Evolutionary conservation across 2,888 invertebrate species (phyloP), one percentile per base, ranked within the genome.

Genomic region (Peribatodes rhomboidaria): DNA sequence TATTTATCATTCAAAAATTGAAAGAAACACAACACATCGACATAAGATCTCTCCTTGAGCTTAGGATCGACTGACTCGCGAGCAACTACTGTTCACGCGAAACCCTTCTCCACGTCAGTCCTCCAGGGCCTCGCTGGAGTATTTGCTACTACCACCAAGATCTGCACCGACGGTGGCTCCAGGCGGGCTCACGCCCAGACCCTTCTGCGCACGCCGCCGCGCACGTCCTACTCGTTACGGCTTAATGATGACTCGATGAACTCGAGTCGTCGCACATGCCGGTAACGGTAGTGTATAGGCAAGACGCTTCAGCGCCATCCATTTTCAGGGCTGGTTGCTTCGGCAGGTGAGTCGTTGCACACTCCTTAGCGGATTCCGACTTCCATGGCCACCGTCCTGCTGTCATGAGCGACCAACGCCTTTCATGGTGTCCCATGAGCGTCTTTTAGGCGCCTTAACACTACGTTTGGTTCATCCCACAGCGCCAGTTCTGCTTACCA

Each of bases 401-500:
- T 95, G 95, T 94, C 94, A 87, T 84, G 94, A 92, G 54, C 60
- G 49, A 65, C 64, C 54, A 70, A 66, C 72, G 68, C 63, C 72
- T 63, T 95, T 95, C 76, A n/a, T 77, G 78, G 75, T 71, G 77
- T 76, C 81, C 72, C 75, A n/a, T 84, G 77, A 83, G 94, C 94
- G 94, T 94, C 91, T 89, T 88, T 94, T 90, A 82, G 94, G 94
- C 95, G 93, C 95, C 94, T 95, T 95, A 95, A 94, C 95, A 94
- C 93, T 87, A 89, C 94, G 94, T 95, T 95, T 94, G 95, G 95
- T 96, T 95, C 95, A 96, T 95, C 95, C 95, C 95, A 94, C 95
- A 96, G 94, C 95, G 94, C 95, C 95, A 96, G 95, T 96, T 96
- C 95, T 96, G 95, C 95, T 95, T 95, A 95, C 95, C 95, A 95